Percentiles rank a stretch among this genome's conserved stretches.
Evolutionary conservation across 2,888 invertebrate genomes (phyloP).

Genomic region (Megamerina dolium): DNA sequence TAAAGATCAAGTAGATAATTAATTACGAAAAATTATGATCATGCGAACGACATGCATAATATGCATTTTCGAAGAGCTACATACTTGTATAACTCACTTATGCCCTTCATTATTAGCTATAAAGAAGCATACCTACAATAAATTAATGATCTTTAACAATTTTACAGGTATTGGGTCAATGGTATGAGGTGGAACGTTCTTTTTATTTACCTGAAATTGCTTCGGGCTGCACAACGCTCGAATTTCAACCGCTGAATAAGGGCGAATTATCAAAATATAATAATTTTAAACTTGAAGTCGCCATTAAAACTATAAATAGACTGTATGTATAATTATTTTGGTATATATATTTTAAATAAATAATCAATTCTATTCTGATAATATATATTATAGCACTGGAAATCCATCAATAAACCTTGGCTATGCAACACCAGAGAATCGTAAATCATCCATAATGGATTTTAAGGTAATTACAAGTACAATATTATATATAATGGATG

Average conservation of each 20-base stretch:
- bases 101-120: background rate
- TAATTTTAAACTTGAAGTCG: slow-evolving; percentile 57
- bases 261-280: slow-evolving; percentile 43
- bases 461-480: slow-evolving; percentile 39
- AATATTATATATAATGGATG: background rate
- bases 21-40: too few relatives aligned
- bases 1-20: too few relatives aligned
- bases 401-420: slow-evolving; percentile 58
- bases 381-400: slow-evolving; percentile 54
- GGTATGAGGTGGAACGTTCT: slow-evolving; percentile 72
- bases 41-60: too few relatives aligned
- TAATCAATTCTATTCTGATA: background rate
- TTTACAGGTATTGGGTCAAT: slow-evolving; percentile 56
- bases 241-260: slow-evolving; percentile 50
- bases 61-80: too few relatives aligned
- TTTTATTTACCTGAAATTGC: slow-evolving; percentile 69
- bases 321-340: slow-evolving; percentile 57
- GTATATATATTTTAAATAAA: background rate
- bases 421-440: slow-evolving; percentile 56
- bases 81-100: too few relatives aligned
- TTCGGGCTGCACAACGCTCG: slow-evolving; percentile 62
- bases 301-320: slow-evolving; percentile 60
- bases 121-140: background rate
- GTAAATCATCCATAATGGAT: slow-evolving; percentile 53
- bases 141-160: background rate